A percentile compares a stretch with the other conserved stretches of the same genome.
phyloP scores from a whole-genome alignment of 2,888 invertebrate genomes.

The Heliconius sara region DNA sequence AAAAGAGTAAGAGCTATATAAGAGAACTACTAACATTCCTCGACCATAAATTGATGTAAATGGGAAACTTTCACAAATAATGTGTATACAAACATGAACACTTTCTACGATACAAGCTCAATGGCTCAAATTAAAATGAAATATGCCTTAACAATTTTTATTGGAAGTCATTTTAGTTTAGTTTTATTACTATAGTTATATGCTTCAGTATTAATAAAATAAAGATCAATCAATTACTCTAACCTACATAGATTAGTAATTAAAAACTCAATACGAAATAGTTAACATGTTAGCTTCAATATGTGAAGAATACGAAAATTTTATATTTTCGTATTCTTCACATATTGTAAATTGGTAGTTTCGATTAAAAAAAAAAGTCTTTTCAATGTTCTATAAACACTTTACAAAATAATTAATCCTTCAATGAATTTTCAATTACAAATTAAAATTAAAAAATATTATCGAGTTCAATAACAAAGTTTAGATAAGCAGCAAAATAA shows the following conservation, averaged over 20 bases:
- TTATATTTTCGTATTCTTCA: too few relatives aligned
- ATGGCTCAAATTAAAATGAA: background rate
- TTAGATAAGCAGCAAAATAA: background rate
- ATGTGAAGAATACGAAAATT: background rate
- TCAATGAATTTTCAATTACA: background rate
- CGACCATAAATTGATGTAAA: slow-evolving; percentile 39
- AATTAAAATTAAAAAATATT: background rate
- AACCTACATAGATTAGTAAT: background rate
- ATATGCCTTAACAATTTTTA: background rate
- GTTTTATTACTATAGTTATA: background rate
- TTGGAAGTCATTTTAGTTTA: background rate
- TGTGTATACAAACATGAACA: background rate
- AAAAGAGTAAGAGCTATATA: slow-evolving; percentile 40
- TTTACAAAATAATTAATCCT: background rate
- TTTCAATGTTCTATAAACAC: background rate
- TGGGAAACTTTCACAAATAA: slow-evolving; percentile 42
- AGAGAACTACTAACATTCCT: slow-evolving; percentile 45
- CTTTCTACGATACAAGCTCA: background rate
- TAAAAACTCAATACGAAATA: background rate
- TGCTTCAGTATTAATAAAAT: background rate
- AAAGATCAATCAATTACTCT: background rate
- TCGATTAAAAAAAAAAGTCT: background rate
- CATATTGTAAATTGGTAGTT: too few relatives aligned
- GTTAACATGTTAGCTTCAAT: background rate
- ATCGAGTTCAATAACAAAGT: background rate